Percentiles rank a stretch among this genome's conserved stretches.
Conservation (phyloP, 2,888 invertebrate species). For the Drosophila formosana region DNA sequence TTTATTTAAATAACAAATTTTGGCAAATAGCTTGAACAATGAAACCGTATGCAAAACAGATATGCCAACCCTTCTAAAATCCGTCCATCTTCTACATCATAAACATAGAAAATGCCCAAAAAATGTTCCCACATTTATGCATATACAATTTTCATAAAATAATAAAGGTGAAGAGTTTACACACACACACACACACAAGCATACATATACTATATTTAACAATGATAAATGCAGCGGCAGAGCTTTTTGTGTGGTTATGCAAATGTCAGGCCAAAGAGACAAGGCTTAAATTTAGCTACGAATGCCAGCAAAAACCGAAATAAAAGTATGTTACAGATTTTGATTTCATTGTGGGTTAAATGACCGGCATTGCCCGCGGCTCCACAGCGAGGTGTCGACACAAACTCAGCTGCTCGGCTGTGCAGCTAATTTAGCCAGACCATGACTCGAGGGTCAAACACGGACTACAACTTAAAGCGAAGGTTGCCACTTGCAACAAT, state of each 20-base stretch:
- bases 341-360: conserved; percentile 42
- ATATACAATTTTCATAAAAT: conserved; percentile 70
- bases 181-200: conserved; percentile 23
- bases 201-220: conserved; percentile 9
- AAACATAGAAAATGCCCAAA: conserved; percentile 29
- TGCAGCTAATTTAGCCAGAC: conserved; percentile 61
- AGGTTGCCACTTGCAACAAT: conserved; percentile 51
- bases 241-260: conserved; percentile 40
- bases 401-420: conserved; percentile 7
- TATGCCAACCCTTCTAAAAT: neutral
- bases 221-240: conserved; percentile 36
- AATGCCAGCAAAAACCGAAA: neutral
- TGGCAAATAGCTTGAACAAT: conserved; percentile 62
- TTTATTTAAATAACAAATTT: conserved; percentile 74
- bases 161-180: conserved; percentile 59
- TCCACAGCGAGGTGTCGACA: conserved; percentile 1
- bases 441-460: conserved; percentile 28
- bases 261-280: conserved; percentile 43
- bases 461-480: conserved; percentile 35
- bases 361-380: conserved; percentile 10
- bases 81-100: neutral
- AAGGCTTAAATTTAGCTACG: conserved; percentile 13
- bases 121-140: conserved; percentile 45
- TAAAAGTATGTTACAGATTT: conserved; percentile 9
- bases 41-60: conserved; percentile 59